Percentiles rank a stretch among this genome's conserved stretches.
phyloP scores from a whole-genome alignment of 1,140 invertebrate genomes.

The Ectropis grisescens region DNA sequence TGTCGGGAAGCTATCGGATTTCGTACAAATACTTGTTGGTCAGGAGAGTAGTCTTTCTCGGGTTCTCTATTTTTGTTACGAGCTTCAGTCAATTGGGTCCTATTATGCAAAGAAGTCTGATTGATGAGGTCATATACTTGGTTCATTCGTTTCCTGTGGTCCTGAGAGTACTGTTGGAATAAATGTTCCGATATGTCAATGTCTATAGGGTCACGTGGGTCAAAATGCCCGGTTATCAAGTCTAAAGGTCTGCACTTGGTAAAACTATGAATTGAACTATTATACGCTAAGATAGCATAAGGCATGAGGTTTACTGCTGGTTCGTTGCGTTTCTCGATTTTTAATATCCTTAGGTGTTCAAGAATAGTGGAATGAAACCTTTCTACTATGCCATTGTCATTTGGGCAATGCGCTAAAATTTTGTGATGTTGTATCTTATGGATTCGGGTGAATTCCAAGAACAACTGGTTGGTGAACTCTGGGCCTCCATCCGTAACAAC shows the following conservation, averaged over 20 bases:
- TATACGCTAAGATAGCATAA: constrained; percentile 14
- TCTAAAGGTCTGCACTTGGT: constrained; percentile 11
- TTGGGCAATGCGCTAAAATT: too few species aligned
- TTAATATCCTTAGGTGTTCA: constrained; percentile 13
- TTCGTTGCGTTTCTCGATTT: constrained; percentile 7
- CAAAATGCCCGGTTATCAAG: constrained; percentile 11
- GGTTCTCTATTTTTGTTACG: constrained; percentile 8
- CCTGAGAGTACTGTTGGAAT: constrained; percentile 3
- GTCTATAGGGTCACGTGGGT: constrained; percentile 6
- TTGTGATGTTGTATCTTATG: too few species aligned
- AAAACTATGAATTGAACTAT: constrained; percentile 9
- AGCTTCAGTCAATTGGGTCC: constrained; percentile 6
- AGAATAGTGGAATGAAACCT: constrained; percentile 15
- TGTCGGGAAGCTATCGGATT: constrained; percentile 10
- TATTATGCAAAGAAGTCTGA: constrained; percentile 2
- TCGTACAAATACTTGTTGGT: constrained; percentile 13
- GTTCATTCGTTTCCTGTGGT: constrained; percentile 1
- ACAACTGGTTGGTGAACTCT: too few species aligned
- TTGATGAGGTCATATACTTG: constrained; percentile 9
- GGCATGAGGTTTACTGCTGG: constrained; percentile 9
- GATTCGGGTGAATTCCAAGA: too few species aligned
- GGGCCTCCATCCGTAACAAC: too few species aligned
- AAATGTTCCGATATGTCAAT: constrained; percentile 5
- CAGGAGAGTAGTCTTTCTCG: constrained; percentile 7
- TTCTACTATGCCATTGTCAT: too few species aligned